phyloP scores from a whole-genome alignment of 1,140 invertebrate species.

The Brachionus manjavacas region DNA sequence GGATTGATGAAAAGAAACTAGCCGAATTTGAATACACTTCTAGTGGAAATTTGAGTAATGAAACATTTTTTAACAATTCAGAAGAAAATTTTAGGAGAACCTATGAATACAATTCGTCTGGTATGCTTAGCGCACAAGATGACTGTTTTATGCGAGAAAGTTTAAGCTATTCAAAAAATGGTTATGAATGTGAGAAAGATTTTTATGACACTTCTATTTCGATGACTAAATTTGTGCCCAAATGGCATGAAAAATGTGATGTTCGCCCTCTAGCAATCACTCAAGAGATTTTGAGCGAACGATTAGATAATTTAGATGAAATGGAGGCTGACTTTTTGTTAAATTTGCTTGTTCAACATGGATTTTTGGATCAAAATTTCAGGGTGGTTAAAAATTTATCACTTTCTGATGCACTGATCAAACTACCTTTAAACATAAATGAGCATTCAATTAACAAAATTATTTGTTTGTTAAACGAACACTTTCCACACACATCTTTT shows the following conservation, averaged over 20 bases:
- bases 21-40: neutral
- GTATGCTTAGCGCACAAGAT: neutral
- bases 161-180: neutral
- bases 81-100: neutral
- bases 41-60: neutral
- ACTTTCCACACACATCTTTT: neutral
- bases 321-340: neutral
- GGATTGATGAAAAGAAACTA: neutral
- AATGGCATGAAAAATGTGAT: constrained; percentile 9
- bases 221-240: neutral
- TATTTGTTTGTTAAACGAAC: neutral
- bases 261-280: neutral
- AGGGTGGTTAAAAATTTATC: neutral
- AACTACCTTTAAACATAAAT: neutral
- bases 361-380: neutral
- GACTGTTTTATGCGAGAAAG: neutral
- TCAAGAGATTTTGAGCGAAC: neutral
- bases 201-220: neutral
- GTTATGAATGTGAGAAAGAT: neutral
- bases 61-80: neutral
- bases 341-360: neutral
- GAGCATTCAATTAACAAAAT: neutral
- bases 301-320: neutral
- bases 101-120: neutral
- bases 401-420: neutral